phyloP scores from a whole-genome alignment of 2,113 vertebrate genomes.

The Hymenochirus boettgeri region DNA sequence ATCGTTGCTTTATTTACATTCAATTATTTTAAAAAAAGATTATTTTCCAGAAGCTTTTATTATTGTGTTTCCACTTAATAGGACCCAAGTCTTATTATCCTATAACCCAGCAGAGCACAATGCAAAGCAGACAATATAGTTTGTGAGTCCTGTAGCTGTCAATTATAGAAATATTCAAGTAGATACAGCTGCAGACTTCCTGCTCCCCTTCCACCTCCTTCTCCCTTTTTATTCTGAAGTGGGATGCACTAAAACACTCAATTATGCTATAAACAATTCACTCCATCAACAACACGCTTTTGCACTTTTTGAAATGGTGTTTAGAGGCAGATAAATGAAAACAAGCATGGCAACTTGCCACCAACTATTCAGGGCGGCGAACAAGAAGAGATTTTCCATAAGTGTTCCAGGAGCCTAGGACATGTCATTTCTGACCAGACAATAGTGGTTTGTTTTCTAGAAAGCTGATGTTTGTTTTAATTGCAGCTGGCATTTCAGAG shows the following conservation, averaged over 20 bases:
- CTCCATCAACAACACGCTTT: constrained; percentile 93
- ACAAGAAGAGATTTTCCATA: constrained; percentile 45
- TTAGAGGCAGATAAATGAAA: constrained; percentile 86
- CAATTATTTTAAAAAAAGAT: constrained; percentile 37
- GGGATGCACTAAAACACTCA: constrained; percentile 77
- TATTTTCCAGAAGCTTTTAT: constrained; percentile 44
- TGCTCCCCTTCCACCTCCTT: constrained; percentile 45
- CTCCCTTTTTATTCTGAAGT: constrained; percentile 72
- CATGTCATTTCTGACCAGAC: constrained; percentile 60
- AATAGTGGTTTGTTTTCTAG: constrained; percentile 62
- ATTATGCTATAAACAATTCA: constrained; percentile 88
- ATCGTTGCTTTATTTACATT: constrained; percentile 24
- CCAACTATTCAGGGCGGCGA: constrained; percentile 64
- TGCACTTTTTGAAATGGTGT: constrained; percentile 90
- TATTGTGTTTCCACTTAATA: constrained; percentile 54
- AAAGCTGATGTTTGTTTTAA: constrained; percentile 62
- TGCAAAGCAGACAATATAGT: constrained; percentile 50
- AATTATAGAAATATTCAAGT: constrained; percentile 60
- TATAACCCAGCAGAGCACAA: constrained; percentile 54
- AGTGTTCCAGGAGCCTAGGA: constrained; percentile 34
- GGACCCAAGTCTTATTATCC: constrained; percentile 51
- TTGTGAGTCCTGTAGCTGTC: constrained; percentile 52
- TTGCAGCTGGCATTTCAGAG: constrained; percentile 58
- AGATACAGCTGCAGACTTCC: constrained; percentile 60
- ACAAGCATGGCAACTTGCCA: constrained; percentile 80